phyloP scores from a whole-genome alignment of 2,888 invertebrate species.

The Opisthograptis luteolata region DNA sequence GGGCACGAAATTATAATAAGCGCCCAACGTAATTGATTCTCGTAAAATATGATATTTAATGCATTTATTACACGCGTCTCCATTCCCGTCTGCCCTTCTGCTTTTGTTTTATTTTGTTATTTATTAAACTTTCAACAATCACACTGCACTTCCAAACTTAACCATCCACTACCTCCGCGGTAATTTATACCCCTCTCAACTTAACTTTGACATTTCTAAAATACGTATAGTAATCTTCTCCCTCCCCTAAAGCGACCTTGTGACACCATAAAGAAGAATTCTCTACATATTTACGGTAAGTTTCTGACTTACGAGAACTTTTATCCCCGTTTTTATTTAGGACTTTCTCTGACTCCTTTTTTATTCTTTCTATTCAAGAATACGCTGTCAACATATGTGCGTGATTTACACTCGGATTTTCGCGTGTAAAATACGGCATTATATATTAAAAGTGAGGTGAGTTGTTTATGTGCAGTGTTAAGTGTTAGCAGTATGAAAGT shows the following conservation, averaged over 20 bases:
- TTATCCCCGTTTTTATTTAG: conserved; percentile 29
- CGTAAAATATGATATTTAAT: too few relatives aligned
- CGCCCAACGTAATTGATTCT: too few relatives aligned
- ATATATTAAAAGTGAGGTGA: conserved; percentile 12
- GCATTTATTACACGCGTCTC: too few relatives aligned
- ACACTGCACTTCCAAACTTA: neutral
- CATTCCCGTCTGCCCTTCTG: too few relatives aligned
- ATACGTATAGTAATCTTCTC: conserved; percentile 39
- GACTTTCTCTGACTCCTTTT: conserved; percentile 12
- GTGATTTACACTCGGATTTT: conserved; percentile 27
- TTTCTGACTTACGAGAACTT: conserved; percentile 31
- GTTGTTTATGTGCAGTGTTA: conserved; percentile 4
- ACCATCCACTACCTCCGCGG: conserved; percentile 32
- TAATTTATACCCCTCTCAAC: conserved; percentile 43
- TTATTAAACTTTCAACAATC: conserved; percentile 9
- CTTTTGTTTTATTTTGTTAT: too few relatives aligned
- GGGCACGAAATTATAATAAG: too few relatives aligned
- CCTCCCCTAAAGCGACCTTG: conserved; percentile 35
- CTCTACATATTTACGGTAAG: conserved; percentile 37
- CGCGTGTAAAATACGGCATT: conserved; percentile 17
- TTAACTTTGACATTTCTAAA: conserved; percentile 40
- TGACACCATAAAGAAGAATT: conserved; percentile 39
- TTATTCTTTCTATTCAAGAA: conserved; percentile 11
- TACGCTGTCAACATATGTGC: conserved; percentile 26
- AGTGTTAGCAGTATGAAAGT: neutral